Conservation (phyloP, 2,797 vertebrate genomes). For the Emydoidea blandingii region DNA sequence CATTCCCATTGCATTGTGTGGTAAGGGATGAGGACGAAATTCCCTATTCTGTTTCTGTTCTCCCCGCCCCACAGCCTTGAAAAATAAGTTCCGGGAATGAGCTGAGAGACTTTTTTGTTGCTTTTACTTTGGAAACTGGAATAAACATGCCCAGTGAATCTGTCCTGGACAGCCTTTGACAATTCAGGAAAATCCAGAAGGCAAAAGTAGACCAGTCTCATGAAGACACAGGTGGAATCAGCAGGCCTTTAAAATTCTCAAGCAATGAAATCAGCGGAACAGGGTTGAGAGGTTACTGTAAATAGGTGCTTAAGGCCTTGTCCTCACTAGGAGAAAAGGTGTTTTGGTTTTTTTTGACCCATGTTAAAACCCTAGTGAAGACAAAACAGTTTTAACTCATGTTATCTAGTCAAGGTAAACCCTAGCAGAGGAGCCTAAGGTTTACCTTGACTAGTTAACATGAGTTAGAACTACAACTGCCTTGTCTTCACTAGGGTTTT, state of each 20-base stretch:
- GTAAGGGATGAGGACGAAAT: accelerated
- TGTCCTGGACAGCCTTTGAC: neutral
- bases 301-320: neutral
- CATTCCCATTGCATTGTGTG: neutral
- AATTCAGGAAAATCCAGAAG: neutral
- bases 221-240: neutral
- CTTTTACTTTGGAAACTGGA: conserved; percentile 5
- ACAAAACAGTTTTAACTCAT: neutral
- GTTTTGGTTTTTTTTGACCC: neutral
- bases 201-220: neutral
- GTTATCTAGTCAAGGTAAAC: neutral
- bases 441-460: neutral
- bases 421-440: neutral
- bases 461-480: neutral
- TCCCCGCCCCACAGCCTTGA: neutral
- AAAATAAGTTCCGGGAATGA: neutral
- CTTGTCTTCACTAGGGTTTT: neutral
- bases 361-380: neutral
- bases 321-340: neutral
- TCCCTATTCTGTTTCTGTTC: neutral
- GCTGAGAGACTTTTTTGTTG: neutral
- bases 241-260: neutral
- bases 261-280: neutral
- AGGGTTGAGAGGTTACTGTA: neutral
- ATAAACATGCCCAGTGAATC: neutral